These are phyloP conservation scores for Lepidochitona cinerea DNA, from an alignment of 2,888 invertebrate genomes.

Conservation along the genomic window DNA sequence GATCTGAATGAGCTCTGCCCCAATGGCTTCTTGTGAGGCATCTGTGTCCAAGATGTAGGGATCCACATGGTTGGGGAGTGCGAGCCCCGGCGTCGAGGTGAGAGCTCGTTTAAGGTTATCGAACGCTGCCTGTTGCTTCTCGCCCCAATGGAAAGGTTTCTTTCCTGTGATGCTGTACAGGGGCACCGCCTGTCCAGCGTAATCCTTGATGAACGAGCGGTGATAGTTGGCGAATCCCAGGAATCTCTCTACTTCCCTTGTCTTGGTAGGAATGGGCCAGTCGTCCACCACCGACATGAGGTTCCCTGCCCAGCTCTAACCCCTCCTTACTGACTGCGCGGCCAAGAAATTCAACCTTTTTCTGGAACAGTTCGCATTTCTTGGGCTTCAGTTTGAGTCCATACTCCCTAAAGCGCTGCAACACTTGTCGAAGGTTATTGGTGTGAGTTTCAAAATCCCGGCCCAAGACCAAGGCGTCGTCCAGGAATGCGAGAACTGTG, in stretches of 20 bases:
- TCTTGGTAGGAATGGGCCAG: constrained; percentile 26
- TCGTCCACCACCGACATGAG: constrained; percentile 13
- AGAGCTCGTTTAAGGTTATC: no score
- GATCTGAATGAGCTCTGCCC: no score
- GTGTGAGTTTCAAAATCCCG: constrained; percentile 24
- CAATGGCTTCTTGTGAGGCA: no score
- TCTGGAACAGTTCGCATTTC: constrained; percentile 24
- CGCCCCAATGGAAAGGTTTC: constrained; percentile 19
- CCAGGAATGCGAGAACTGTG: constrained; percentile 30
- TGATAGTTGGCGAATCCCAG: no score
- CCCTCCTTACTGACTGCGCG: constrained; percentile 12
- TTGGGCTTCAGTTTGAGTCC: constrained; percentile 31
- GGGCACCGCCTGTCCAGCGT: no score
- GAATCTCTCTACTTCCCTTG: no score
- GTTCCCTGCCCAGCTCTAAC: constrained; percentile 6
- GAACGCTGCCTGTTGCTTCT: no score
- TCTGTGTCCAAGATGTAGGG: no score
- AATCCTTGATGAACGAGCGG: no score
- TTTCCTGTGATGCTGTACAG: constrained; percentile 28
- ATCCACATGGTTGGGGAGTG: constrained; percentile 19
- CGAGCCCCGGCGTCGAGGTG: no score
- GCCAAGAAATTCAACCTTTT: constrained; percentile 27
- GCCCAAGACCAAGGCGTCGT: constrained; percentile 37
- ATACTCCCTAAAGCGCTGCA: constrained; percentile 20
- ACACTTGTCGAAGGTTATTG: constrained; percentile 19